Base-by-base conservation (phyloP, 2,888 invertebrate genomes). In the Brenthis hecate region DNA sequence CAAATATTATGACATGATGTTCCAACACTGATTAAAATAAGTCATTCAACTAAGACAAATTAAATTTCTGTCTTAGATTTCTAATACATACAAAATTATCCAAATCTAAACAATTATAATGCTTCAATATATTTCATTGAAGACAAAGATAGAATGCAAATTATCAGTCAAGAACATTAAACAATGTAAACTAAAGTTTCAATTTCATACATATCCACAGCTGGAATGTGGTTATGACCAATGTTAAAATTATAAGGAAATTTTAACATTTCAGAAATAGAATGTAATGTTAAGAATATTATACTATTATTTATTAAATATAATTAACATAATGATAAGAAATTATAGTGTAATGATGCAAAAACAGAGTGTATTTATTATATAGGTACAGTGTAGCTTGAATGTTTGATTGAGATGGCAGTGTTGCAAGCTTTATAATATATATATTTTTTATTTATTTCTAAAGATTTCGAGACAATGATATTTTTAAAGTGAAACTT, bases 181-280 rank as follows among this genome's bases (percentile, higher is more conserved):
- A 36, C 8, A 36, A 36, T 36, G 8, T 36, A 36, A 36, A 36
- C 36, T 36, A 11, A 11, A 36, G 8, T 16, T 8, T 53, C 16
- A 8, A 53, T 16, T 60, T 69, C 60, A 61, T 32, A 63, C 13
- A 65, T 62, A 43, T 51, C 67, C 67, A 70, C 62, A 11, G 57
- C 43, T 58, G 72, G 72, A 72, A 72, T 72, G 72, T 65, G 61
- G 68, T 63, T 16, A 13, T 23, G 43, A 62, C 68, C 62, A 23
- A 61, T 57, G 56, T 51, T 68, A 48, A 32, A 56, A 32, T 3
- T 50, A 36, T 16, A 56, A 28, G 6, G 8, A 3, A 14, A 2
- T 1, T 50, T 14, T 16, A 47, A 58, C 43, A n/a, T 51, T 14
- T 50, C 1, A 47, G 36, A 16, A 14, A 43, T 43, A 43, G 36